Base-by-base conservation (phyloP, 2,888 invertebrate species). In the Germaria angustata region DNA sequence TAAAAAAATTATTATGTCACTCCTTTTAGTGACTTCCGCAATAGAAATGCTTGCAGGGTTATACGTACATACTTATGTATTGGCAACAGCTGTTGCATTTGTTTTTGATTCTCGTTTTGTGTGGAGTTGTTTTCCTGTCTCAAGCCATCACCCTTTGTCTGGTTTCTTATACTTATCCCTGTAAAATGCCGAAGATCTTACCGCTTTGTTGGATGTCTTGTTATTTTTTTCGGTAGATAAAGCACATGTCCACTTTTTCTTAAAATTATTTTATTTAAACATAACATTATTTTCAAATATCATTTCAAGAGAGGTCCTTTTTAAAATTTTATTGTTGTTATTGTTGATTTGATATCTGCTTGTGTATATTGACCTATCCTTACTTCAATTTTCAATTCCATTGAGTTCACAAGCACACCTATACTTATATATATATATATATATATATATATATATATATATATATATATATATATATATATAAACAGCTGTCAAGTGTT, bases 101-200 rank as follows among this genome's bases (percentile, higher is more conserved):
- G 15, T 39, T 53, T 17, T 32, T 41, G 6, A 28, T 20, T 51
- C 13, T 39, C 9, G 22, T 46, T 53, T 39, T 13, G 59, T 15
- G 32, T 15, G 5, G 28, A 22, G n/a, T 51, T 39, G 20, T 55
- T 65, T 78, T 65, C 46, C 53, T 71, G 63, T 78, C 15, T 44
- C n/a, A 59, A 72, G 49, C 20, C 53, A 72, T 59, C 20, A 39
- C 28, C 15, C 39, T 55, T 46, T 15, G 8, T 63, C 22, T 44
- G 17, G 57, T 55, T 72, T 39, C 20, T 41, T 75, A 63, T 75
- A 63, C 55, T 39, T 75, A 71, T 76, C 39, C 41, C 34, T 68
- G 24, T 28, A 49, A 80, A 69, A 63, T 39, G 59, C 24, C 32
- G 13, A 41, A 49, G 2, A 69, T 59, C 66, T 71, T 72, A 71